Evolutionary conservation across 1,140 invertebrate species (phyloP), one percentile per base, ranked within the genome.

Genomic region (Hesperophylax magnus): DNA sequence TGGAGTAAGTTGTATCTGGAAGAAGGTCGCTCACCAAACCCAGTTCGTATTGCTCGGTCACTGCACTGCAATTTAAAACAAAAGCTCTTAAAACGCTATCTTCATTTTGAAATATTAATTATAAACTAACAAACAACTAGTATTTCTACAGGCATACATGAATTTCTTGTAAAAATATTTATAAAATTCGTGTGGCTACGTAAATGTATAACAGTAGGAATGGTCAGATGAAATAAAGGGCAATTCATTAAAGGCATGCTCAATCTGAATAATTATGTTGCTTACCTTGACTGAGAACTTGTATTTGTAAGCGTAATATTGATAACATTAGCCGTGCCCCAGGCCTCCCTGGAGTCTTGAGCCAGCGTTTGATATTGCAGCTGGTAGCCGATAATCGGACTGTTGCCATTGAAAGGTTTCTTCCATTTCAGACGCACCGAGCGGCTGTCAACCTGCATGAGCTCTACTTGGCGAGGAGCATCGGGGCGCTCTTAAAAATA

Each of bases 321-420:
- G 7, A 84, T 74, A 27, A 82, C 79, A 74, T 80, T 79, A 69
- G 80, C 80, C 67, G 77, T 82, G 58, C 79, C 69, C 83, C 83
- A 84, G 17, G 78, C 54, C 15, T 81, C 78, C 65, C 31, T 76
- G 17, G 77, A 39, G 22, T 76, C 61, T 5, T 34, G 92, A 84
- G 0, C 91, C 86, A 82, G 53, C 4, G 76, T n/a, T 85, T 92
- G 90, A 86, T 95, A 94, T 85, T 95, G 94, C 61, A 95, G 92
- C 52, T 95, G 88, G 86, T 96, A 97, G 75, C 93, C 93, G 47
- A 93, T 88, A 15, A 97, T 93, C 0, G 94, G 93, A 69, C 93
- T 95, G 85, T 97, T 96, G 9, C 96, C 96, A 86, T 96, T 94
- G 86, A 95, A 96, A 1, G 95, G 94, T 69, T 92, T 90, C 53